These are phyloP conservation scores for Lochmaea capreae DNA, from an alignment of 2,888 invertebrate genomes.

Conservation along the genomic window DNA sequence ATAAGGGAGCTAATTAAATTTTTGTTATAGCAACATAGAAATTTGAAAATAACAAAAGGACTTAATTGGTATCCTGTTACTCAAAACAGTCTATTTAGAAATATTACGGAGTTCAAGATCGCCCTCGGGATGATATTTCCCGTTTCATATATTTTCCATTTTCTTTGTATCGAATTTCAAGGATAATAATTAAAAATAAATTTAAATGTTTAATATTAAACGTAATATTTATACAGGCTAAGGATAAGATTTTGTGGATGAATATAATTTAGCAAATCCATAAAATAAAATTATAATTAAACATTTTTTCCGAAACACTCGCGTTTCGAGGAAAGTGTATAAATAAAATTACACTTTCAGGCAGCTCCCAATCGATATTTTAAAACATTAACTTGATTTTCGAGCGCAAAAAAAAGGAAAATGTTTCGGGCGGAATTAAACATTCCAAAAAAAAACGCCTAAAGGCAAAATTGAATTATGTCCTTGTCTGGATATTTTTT, in stretches of 20 bases:
- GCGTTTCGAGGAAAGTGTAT: too few species aligned
- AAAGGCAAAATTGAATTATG: constrained; percentile 33
- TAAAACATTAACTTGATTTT: background rate
- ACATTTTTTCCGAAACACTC: too few species aligned
- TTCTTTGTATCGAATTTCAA: background rate
- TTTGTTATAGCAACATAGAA: constrained; percentile 50
- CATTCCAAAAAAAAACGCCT: background rate
- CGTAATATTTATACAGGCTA: too few species aligned
- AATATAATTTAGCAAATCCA: too few species aligned
- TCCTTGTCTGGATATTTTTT: constrained; percentile 30
- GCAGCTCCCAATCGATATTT: background rate
- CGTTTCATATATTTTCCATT: background rate
- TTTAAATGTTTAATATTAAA: too few species aligned
- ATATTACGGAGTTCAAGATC: constrained; percentile 25
- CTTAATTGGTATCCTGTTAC: constrained; percentile 49
- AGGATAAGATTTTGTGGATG: too few species aligned
- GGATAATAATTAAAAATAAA: background rate
- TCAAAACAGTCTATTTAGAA: constrained; percentile 47
- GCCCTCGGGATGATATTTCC: background rate
- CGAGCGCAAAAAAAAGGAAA: background rate
- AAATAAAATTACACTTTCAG: background rate
- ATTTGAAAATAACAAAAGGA: constrained; percentile 52
- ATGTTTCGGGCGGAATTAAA: background rate
- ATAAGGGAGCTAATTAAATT: constrained; percentile 45
- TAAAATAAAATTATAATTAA: too few species aligned